These are phyloP conservation scores for Jaculus jaculus DNA, from an alignment of 2,113 vertebrate species.

Conservation along the genomic window DNA sequence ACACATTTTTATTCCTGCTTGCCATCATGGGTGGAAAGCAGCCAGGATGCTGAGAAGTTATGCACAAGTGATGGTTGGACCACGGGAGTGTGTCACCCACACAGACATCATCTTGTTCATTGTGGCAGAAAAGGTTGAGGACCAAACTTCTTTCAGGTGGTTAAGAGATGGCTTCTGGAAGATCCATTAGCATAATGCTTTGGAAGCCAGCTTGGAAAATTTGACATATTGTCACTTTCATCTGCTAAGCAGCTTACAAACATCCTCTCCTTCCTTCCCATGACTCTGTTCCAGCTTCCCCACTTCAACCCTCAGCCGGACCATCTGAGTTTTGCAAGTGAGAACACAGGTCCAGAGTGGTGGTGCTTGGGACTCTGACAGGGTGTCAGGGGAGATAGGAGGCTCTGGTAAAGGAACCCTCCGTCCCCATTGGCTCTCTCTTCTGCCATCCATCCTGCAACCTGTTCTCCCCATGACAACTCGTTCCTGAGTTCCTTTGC, in stretches of 20 bases:
- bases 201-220: constrained; percentile 77
- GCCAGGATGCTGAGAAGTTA: not conserved
- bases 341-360: constrained; percentile 27
- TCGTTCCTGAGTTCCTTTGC: not conserved
- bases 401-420: not conserved
- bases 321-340: constrained; percentile 58
- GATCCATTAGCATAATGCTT: constrained; percentile 66
- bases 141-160: not conserved
- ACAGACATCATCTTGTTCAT: not conserved
- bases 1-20: not conserved
- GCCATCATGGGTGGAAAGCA: not conserved
- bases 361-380: not conserved
- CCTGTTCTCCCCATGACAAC: not conserved
- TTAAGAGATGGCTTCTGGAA: constrained; percentile 72
- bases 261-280: constrained; percentile 54
- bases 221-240: constrained; percentile 69
- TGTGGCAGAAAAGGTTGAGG: constrained; percentile 28
- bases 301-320: not conserved
- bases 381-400: not conserved
- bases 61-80: not conserved
- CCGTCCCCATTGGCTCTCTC: not conserved
- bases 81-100: not conserved
- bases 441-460: not conserved
- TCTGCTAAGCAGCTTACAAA: constrained; percentile 71
- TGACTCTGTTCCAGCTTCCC: constrained; percentile 2